Percentiles rank a stretch among this genome's conserved stretches.
Conservation (phyloP, 1,140 invertebrate genomes). For the Scylla paramamosain region DNA sequence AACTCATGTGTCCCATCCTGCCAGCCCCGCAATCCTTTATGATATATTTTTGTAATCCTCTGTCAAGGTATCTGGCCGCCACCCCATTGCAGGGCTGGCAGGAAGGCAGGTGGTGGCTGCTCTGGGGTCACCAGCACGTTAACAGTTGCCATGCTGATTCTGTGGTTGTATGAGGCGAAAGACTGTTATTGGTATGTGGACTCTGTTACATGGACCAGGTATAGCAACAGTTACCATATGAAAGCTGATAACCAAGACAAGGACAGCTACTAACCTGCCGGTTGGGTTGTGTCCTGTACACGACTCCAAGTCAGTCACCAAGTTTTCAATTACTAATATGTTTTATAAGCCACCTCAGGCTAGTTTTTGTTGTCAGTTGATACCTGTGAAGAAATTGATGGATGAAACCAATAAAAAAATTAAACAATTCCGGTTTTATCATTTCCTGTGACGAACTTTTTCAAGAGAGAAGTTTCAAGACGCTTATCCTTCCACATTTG, state of each 20-base stretch:
- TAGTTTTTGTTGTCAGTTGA: conserved; percentile 69
- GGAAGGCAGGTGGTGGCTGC: conserved; percentile 36
- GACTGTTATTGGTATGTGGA: conserved; percentile 35
- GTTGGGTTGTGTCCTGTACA: neutral
- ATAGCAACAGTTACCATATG: conserved; percentile 4
- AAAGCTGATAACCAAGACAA: conserved; percentile 22
- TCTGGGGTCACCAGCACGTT: neutral
- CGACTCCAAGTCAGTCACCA: conserved; percentile 42
- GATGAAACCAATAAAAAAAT: conserved; percentile 66
- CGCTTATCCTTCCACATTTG: too few relatives aligned
- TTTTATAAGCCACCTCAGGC: conserved; percentile 57
- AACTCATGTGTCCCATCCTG: conserved; percentile 37
- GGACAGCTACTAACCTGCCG: neutral
- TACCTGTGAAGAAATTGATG: conserved; percentile 68
- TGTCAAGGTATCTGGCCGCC: conserved; percentile 58
- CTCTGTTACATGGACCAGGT: conserved; percentile 10
- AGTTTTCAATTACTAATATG: conserved; percentile 62
- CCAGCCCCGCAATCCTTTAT: conserved; percentile 53
- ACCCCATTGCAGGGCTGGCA: conserved; percentile 55
- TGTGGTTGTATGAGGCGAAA: conserved; percentile 4
- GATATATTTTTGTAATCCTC: conserved; percentile 66
- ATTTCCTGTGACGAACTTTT: neutral
- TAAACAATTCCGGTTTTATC: conserved; percentile 6
- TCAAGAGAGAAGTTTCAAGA: too few relatives aligned
- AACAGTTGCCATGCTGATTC: conserved; percentile 1